Conservation (phyloP, 2,797 vertebrate genomes). For the Falco novaeseelandiae region DNA sequence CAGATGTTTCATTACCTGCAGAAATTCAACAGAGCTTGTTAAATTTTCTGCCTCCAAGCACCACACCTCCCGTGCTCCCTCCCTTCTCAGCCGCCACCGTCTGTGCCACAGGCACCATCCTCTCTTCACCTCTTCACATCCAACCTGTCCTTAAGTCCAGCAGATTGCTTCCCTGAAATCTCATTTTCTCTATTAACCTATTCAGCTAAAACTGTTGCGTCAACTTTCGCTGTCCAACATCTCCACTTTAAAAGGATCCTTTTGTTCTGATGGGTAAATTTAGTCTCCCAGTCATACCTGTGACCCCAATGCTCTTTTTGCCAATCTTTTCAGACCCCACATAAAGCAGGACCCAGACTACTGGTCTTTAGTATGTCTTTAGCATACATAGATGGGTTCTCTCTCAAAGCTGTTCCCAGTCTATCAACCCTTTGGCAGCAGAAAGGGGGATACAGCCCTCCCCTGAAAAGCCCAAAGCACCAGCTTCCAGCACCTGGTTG, state of each 20-base stretch:
- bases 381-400: not conserved
- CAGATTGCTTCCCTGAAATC: not conserved
- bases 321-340: not conserved
- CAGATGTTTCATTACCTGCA: not conserved
- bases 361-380: not conserved
- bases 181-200: not conserved
- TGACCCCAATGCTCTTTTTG: not conserved
- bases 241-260: not conserved
- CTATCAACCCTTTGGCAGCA: not conserved
- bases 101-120: not conserved
- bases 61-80: not conserved
- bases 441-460: not conserved
- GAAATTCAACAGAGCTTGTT: not conserved
- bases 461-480: not conserved
- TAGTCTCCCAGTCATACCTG: not conserved
- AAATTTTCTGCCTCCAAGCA: not conserved
- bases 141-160: not conserved
- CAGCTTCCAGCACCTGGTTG: not conserved
- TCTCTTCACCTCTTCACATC: not conserved
- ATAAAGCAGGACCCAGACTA: not conserved
- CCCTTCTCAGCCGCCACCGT: not conserved
- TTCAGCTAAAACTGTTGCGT: not conserved
- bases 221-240: not conserved
- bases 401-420: not conserved
- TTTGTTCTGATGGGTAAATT: not conserved